Evolutionary conservation across 2,797 vertebrate species (phyloP).

Genomic region (Sitta carolinensis): DNA sequence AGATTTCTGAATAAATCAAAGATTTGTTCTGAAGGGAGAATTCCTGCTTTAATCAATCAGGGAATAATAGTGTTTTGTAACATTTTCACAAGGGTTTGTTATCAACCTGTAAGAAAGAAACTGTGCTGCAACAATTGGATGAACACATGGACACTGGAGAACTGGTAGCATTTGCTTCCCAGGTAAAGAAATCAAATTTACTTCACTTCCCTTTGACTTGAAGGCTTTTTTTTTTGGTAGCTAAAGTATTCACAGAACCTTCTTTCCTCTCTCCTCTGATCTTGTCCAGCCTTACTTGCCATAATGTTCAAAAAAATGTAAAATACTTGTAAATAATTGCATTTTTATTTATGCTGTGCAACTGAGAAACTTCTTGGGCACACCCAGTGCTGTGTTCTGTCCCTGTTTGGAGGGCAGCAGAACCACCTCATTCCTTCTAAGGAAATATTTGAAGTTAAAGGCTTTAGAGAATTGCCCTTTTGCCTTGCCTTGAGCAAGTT

Average conservation of each 20-base stretch:
- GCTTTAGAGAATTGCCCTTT: not conserved
- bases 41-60: not conserved
- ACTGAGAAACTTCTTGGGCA: not conserved
- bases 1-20: not conserved
- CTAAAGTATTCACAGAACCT: not conserved
- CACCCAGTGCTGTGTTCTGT: not conserved
- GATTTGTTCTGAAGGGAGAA: not conserved
- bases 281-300: not conserved
- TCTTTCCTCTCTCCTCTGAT: not conserved
- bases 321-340: not conserved
- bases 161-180: conserved; percentile 84
- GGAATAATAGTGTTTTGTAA: not conserved
- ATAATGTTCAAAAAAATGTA: not conserved
- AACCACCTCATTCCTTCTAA: not conserved
- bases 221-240: not conserved
- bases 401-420: not conserved
- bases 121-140: conserved; percentile 85
- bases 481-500: not conserved
- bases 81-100: conserved; percentile 83
- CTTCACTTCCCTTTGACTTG: not conserved
- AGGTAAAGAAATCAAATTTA: conserved; percentile 74
- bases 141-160: conserved; percentile 87
- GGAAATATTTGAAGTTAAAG: not conserved
- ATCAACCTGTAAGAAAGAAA: conserved; percentile 74
- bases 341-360: not conserved